Conservation (phyloP, 2,888 invertebrate species). For the Agriopis marginaria region DNA sequence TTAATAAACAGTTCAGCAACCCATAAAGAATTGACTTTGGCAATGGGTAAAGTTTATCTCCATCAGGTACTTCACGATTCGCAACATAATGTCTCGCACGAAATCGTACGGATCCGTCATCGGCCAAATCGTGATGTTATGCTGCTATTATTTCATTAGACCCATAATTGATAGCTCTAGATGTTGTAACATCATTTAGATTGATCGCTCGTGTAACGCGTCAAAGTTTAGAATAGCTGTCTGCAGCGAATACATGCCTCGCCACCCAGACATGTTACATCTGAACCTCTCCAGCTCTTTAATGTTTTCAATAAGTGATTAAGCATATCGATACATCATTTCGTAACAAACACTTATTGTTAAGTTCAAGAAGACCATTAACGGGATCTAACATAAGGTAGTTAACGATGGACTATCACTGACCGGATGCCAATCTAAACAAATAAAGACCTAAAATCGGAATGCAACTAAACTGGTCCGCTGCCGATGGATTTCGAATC, state of each 20-base stretch:
- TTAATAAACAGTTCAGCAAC: conserved; percentile 10
- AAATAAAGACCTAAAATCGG: conserved; percentile 41
- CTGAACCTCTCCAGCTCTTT: conserved; percentile 58
- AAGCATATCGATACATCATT: conserved; percentile 71
- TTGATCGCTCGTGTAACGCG: conserved; percentile 77
- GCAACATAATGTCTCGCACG: conserved; percentile 35
- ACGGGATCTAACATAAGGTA: conserved; percentile 48
- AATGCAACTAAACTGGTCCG: conserved; percentile 41
- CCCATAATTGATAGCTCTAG: conserved; percentile 78
- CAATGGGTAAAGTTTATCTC: conserved; percentile 42
- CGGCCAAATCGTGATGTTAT: conserved; percentile 67
- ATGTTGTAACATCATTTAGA: conserved; percentile 74
- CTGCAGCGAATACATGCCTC: conserved; percentile 49
- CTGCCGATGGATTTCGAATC: conserved; percentile 32
- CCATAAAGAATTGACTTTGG: conserved; percentile 39
- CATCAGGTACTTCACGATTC: conserved; percentile 33
- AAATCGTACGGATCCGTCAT: conserved; percentile 49
- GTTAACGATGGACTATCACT: conserved; percentile 41
- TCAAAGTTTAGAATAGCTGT: conserved; percentile 53
- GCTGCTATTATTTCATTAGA: conserved; percentile 78
- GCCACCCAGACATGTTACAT: conserved; percentile 62
- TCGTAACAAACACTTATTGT: conserved; percentile 66
- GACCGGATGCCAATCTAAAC: conserved; percentile 42
- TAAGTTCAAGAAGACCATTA: conserved; percentile 60
- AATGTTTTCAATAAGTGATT: conserved; percentile 68